These are phyloP conservation scores for Anguilla marmorata DNA, from an alignment of 2,797 vertebrate species.

Conservation along the genomic window DNA sequence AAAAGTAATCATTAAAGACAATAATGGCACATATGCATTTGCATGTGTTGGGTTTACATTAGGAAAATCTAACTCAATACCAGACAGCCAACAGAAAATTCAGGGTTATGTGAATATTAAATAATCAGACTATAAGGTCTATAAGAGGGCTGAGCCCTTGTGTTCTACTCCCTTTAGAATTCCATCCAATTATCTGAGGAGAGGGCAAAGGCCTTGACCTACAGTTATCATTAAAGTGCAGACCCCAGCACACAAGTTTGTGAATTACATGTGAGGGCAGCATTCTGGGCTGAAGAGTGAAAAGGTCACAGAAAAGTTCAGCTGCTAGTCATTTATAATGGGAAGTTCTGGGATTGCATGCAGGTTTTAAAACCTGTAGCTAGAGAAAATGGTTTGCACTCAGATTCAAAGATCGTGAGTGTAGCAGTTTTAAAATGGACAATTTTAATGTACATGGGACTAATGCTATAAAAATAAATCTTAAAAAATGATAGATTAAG, in stretches of 20 bases:
- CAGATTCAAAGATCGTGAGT: not conserved
- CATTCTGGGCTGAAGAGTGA: conserved; percentile 45
- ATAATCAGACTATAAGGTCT: conserved; percentile 40
- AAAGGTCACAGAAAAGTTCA: conserved; percentile 60
- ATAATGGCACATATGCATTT: not conserved
- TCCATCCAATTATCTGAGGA: conserved; percentile 57
- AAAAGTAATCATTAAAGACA: not conserved
- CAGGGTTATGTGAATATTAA: conserved; percentile 40
- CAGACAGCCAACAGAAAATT: not conserved
- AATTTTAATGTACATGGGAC: not conserved
- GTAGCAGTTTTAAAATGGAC: not conserved
- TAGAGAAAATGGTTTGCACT: not conserved
- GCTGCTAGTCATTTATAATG: conserved; percentile 47
- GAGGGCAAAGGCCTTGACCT: conserved; percentile 56
- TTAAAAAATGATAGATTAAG: conserved; percentile 25
- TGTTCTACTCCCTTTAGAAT: conserved; percentile 41
- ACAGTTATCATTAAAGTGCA: conserved; percentile 59
- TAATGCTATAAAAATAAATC: not conserved
- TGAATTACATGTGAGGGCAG: conserved; percentile 51
- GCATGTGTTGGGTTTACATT: not conserved
- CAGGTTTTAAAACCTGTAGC: conserved; percentile 19
- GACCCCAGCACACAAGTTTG: conserved; percentile 47
- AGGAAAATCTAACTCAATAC: not conserved
- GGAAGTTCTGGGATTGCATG: conserved; percentile 37
- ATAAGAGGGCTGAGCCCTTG: not conserved